These are phyloP conservation scores for Drosophila paucipuncta DNA, from an alignment of 2,888 invertebrate species.

Conservation along the genomic window DNA sequence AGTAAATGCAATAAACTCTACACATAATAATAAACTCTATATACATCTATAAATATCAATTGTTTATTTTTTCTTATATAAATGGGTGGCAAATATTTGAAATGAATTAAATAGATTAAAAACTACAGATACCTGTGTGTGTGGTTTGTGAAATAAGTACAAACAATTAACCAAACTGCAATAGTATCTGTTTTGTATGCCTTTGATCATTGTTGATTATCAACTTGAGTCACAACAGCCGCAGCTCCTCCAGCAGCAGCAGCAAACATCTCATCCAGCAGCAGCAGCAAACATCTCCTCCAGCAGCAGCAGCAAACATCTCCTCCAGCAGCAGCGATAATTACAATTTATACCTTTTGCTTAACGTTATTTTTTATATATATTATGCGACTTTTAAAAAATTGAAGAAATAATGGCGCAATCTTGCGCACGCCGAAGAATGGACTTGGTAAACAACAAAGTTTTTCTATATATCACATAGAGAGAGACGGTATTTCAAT, in stretches of 20 bases:
- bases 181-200: not conserved
- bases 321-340: not conserved
- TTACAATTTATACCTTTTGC: not conserved
- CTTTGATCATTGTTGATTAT: not conserved
- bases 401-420: not conserved
- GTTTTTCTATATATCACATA: not conserved
- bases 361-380: not conserved
- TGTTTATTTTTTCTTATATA: not conserved
- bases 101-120: not conserved
- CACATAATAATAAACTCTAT: slow-evolving; percentile 65
- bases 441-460: not conserved
- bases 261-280: not conserved
- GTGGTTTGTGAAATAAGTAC: not conserved
- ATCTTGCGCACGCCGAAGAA: not conserved
- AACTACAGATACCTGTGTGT: not conserved
- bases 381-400: not conserved
- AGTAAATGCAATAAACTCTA: slow-evolving; percentile 80
- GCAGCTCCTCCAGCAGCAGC: not conserved
- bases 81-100: not conserved
- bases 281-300: not conserved
- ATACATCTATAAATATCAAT: slow-evolving; percentile 50
- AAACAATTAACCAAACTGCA: not conserved
- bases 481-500: not conserved
- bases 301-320: not conserved
- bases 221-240: not conserved